These are phyloP conservation scores for Zele albiditarsus DNA, from an alignment of 2,888 invertebrate genomes.

Conservation along the genomic window DNA sequence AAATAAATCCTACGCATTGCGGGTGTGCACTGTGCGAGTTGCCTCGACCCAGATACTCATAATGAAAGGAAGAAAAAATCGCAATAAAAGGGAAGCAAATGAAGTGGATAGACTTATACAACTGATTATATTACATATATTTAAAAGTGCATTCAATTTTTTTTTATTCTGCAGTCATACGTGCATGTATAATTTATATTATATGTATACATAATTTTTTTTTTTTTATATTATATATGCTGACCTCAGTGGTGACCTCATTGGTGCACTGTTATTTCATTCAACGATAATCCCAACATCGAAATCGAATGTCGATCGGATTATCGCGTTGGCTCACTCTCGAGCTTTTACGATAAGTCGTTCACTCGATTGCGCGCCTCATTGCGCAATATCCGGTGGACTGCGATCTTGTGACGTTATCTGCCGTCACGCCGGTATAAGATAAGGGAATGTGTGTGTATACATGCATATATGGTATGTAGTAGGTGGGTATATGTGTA, in stretches of 20 bases:
- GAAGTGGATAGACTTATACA: not conserved
- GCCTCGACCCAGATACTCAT: constrained; percentile 24
- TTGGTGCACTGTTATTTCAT: constrained; percentile 14
- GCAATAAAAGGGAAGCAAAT: not conserved
- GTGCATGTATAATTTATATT: not conserved
- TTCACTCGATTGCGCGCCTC: constrained; percentile 31
- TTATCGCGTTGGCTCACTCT: constrained; percentile 37
- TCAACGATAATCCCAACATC: constrained; percentile 35
- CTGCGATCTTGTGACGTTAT: constrained; percentile 30
- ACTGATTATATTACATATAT: not conserved
- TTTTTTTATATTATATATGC: constrained; percentile 1
- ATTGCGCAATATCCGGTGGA: constrained; percentile 41
- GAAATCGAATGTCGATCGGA: constrained; percentile 40
- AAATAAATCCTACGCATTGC: constrained; percentile 29
- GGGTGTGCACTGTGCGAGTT: not conserved
- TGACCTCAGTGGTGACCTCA: constrained; percentile 22
- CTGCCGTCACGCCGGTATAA: constrained; percentile 2
- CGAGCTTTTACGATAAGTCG: constrained; percentile 39
- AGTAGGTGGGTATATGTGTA: not conserved
- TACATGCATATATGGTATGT: not conserved
- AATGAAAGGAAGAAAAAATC: not conserved
- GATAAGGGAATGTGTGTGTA: constrained; percentile 5
- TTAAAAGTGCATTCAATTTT: constrained; percentile 13
- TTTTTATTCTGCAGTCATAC: not conserved
- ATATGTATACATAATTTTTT: constrained; percentile 1